Evolutionary conservation across 2,113 vertebrate genomes (phyloP), one percentile per base, ranked within the genome.

Genomic region (Erinaceus europaeus): DNA sequence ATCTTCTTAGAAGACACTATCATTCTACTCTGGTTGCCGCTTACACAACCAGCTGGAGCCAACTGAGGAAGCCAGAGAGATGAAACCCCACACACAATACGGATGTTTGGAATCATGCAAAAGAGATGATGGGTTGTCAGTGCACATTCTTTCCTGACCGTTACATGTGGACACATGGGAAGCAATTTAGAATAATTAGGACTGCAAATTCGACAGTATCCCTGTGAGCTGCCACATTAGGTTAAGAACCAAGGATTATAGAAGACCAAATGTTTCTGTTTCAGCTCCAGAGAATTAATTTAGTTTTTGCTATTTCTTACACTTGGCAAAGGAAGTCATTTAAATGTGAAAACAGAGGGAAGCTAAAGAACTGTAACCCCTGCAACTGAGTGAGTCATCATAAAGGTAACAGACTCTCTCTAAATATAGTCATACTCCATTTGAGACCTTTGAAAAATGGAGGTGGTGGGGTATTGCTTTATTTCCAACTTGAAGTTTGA

Each of bases 181-280:
- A 68, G 80, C 64, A 74, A 90, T 65, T 73, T 40, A 61, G 12
- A 61, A 64, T 68, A 81, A 88, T 81, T 90, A 88, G 68, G 46
- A 73, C 14, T 65, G 80, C 48, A 65, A 84, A 78, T 44, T 44
- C 0, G 48, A 81, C 90, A 91, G 69, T 44, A 73, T 83, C 64
- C 65, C 68, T 68, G 13, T 4, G 90, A 92, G 88, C 91, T 93
- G 90, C 94, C 95, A 95, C 91, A 67, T 94, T 62, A 71, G 80
- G 90, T 94, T 94, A 93, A 52, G 80, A 86, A 67, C 53, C 12
- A 50, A 71, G 59, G 84, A 90, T 91, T 84, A 90, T 17, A 32
- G 64, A 73, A n/a, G 57, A 84, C 80, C 90, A 91, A 88, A 88
- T 88, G 89, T 68, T 92, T 88, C 90, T 90, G 32, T 84, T 90